Percentiles rank a stretch among this genome's conserved stretches.
These are phyloP conservation scores for Theretra japonica DNA, from an alignment of 2,888 invertebrate genomes.

Conservation along the genomic window DNA sequence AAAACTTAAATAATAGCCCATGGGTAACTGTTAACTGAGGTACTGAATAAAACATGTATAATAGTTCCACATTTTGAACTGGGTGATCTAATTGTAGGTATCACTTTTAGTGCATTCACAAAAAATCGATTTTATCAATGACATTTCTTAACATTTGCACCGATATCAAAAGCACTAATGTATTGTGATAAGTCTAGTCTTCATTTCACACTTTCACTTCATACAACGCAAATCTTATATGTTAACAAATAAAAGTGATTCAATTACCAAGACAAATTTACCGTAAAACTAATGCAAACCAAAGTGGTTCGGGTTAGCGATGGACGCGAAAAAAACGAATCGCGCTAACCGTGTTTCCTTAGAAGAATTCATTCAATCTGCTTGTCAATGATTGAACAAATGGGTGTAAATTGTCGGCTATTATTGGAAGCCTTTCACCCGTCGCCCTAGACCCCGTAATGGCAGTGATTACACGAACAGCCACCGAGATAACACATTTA, in stretches of 20 bases:
- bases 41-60: constrained; percentile 1
- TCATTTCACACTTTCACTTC: constrained; percentile 35
- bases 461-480: background rate
- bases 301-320: constrained; percentile 37
- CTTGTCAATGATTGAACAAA: constrained; percentile 58
- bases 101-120: background rate
- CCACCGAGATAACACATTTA: background rate
- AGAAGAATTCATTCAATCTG: constrained; percentile 59
- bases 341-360: constrained; percentile 59
- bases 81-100: background rate
- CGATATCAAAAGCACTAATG: background rate
- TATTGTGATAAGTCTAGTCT: constrained; percentile 9
- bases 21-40: constrained; percentile 2
- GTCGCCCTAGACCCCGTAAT: constrained; percentile 31
- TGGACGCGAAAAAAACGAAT: constrained; percentile 42
- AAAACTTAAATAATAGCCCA: background rate
- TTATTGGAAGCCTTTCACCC: constrained; percentile 68
- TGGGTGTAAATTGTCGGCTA: constrained; percentile 64
- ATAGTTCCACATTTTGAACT: background rate
- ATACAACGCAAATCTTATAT: constrained; percentile 23
- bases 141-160: background rate
- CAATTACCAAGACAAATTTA: constrained; percentile 41
- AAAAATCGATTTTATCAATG: background rate
- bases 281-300: constrained; percentile 52
- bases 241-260: constrained; percentile 27